Evolutionary conservation across 2,113 vertebrate genomes (phyloP).

Genomic region (Sakesphorus luctuosus): DNA sequence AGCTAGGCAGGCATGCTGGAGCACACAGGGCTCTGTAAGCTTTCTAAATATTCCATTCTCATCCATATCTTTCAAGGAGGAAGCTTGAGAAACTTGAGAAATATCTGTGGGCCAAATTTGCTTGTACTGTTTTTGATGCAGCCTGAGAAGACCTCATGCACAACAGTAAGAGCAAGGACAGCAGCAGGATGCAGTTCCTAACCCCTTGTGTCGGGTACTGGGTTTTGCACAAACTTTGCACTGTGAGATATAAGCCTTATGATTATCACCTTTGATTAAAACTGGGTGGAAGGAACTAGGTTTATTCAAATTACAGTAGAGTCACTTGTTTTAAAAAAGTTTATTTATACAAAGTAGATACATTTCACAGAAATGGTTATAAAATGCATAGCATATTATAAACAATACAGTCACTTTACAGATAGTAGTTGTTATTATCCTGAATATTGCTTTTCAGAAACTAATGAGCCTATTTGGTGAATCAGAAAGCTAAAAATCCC

Average conservation of each 20-base stretch:
- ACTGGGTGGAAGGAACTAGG: background rate
- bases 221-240: background rate
- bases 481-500: conserved; percentile 65
- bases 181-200: background rate
- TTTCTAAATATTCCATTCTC: background rate
- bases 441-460: conserved; percentile 69
- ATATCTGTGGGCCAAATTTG: background rate
- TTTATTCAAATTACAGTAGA: background rate
- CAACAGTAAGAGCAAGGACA: background rate
- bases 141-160: background rate
- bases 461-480: conserved; percentile 29
- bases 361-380: conserved; percentile 87
- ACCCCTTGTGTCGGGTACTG: background rate
- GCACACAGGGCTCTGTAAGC: background rate
- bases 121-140: background rate
- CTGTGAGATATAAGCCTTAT: background rate
- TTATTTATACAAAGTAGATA: conserved; percentile 76
- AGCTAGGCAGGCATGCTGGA: background rate
- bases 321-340: background rate
- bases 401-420: conserved; percentile 61
- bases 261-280: background rate
- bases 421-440: conserved; percentile 17
- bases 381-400: conserved; percentile 75
- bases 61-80: background rate
- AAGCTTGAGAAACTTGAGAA: background rate